phyloP scores from a whole-genome alignment of 2,888 invertebrate species.

The Orthosia gothica region DNA sequence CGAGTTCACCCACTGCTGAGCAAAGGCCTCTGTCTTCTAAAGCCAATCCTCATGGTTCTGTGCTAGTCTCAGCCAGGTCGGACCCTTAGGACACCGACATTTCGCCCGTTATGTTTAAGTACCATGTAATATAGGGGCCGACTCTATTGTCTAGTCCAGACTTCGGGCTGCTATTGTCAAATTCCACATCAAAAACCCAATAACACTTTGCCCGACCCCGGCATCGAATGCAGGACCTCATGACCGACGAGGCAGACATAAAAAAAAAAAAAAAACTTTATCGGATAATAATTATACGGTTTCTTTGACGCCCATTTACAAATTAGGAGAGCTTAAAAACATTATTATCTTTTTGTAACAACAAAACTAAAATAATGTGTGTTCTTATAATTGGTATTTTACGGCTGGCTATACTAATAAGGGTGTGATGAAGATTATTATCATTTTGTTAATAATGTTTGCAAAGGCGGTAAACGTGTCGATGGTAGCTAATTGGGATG shows the following conservation, averaged over 20 bases:
- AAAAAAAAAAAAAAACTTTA: conserved; percentile 21
- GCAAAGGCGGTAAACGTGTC: neutral
- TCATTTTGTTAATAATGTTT: conserved; percentile 2
- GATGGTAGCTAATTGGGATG: neutral
- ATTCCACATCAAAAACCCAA: too few relatives aligned
- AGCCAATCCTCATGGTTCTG: too few relatives aligned
- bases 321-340: conserved; percentile 18
- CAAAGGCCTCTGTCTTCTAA: too few relatives aligned
- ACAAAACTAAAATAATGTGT: conserved; percentile 5
- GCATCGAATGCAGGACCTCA: too few relatives aligned
- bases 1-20: too few relatives aligned
- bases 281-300: conserved; percentile 15
- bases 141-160: too few relatives aligned
- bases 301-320: neutral
- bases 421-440: conserved; percentile 14
- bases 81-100: too few relatives aligned
- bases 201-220: too few relatives aligned
- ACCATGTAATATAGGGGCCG: too few relatives aligned
- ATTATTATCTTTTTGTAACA: conserved; percentile 12
- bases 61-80: too few relatives aligned
- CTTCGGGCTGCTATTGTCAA: too few relatives aligned
- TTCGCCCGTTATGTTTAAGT: too few relatives aligned
- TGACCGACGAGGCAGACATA: neutral
- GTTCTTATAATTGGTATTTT: conserved; percentile 31
- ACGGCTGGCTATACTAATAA: conserved; percentile 20